A percentile compares a stretch with the other conserved stretches of the same genome.
These are phyloP conservation scores for Serilophus lunatus DNA, from an alignment of 2,113 vertebrate genomes.

Conservation along the genomic window DNA sequence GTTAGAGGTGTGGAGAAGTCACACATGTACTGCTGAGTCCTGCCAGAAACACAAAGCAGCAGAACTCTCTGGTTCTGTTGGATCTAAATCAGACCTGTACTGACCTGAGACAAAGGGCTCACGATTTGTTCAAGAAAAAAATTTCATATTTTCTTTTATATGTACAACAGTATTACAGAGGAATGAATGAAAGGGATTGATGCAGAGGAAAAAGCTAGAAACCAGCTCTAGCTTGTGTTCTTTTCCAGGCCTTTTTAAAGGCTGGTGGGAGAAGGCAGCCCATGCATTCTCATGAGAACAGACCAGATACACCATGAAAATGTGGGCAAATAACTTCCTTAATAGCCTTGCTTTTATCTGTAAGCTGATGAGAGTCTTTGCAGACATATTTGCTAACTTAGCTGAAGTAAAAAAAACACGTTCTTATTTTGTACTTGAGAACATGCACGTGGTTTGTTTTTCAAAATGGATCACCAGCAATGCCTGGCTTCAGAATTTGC, in stretches of 20 bases:
- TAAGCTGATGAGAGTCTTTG: background rate
- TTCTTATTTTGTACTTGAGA: background rate
- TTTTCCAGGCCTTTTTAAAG: background rate
- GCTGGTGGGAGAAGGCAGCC: background rate
- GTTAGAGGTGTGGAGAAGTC: background rate
- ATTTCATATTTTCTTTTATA: background rate
- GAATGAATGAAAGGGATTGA: too few relatives aligned
- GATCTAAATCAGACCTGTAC: background rate
- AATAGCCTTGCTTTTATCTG: background rate
- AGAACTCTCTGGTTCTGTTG: background rate
- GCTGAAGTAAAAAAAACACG: background rate
- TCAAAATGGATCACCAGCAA: fast-evolving
- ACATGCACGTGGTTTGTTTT: background rate
- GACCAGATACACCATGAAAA: background rate
- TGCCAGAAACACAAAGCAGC: background rate
- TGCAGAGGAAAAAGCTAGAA: background rate
- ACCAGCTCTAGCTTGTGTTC: background rate
- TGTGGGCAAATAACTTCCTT: background rate
- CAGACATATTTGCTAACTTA: background rate
- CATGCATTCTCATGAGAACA: background rate
- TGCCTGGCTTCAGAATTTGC: fast-evolving
- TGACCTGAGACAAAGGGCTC: background rate
- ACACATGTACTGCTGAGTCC: background rate
- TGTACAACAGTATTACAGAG: too few relatives aligned
- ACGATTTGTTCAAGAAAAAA: background rate